These are phyloP conservation scores for zebrafish (Danio rerio) DNA, from an alignment of 2,113 vertebrate genomes.

Conservation along the genomic window DNA sequence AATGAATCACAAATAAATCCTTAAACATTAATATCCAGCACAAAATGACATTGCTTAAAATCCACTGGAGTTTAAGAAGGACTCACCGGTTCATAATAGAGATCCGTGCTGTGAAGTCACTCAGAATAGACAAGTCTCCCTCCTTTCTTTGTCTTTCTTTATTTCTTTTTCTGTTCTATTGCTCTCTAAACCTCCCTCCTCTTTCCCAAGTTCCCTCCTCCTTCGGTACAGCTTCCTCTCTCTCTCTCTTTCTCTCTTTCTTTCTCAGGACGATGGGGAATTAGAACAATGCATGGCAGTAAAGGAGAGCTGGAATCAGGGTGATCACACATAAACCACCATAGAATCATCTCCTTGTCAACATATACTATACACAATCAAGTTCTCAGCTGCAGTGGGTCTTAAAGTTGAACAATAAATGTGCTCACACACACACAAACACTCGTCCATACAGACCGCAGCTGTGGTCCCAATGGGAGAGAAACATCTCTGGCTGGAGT, in stretches of 20 bases:
- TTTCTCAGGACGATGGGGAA: conserved; percentile 57
- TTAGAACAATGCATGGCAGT: conserved; percentile 53
- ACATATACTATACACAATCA: conserved; percentile 15
- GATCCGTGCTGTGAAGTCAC: conserved; percentile 17
- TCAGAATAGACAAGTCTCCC: conserved; percentile 33
- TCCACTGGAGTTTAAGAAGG: conserved; percentile 8
- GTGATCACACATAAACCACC: conserved; percentile 36
- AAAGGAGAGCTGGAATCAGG: conserved; percentile 35
- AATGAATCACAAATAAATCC: not conserved
- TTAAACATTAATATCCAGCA: conserved; percentile 16
- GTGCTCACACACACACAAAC: conserved; percentile 31
- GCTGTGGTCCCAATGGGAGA: conserved; percentile 52
- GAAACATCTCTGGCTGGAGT: conserved; percentile 44
- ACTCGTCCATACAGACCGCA: conserved; percentile 36
- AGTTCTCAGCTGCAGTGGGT: not conserved
- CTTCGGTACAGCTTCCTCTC: conserved; percentile 31
- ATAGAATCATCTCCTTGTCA: conserved; percentile 22
- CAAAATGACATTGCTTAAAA: conserved; percentile 1
- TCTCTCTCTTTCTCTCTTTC: conserved; percentile 33
- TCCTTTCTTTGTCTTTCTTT: conserved; percentile 44
- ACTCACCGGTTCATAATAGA: conserved; percentile 10
- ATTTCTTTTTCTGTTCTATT: conserved; percentile 41
- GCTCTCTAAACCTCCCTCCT: conserved; percentile 21
- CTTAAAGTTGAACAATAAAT: not conserved
- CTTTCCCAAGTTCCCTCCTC: conserved; percentile 43